Percentiles rank a stretch among this genome's conserved stretches.
Evolutionary conservation across 2,888 invertebrate genomes (phyloP).

Genomic region (Cephus spinipes): DNA sequence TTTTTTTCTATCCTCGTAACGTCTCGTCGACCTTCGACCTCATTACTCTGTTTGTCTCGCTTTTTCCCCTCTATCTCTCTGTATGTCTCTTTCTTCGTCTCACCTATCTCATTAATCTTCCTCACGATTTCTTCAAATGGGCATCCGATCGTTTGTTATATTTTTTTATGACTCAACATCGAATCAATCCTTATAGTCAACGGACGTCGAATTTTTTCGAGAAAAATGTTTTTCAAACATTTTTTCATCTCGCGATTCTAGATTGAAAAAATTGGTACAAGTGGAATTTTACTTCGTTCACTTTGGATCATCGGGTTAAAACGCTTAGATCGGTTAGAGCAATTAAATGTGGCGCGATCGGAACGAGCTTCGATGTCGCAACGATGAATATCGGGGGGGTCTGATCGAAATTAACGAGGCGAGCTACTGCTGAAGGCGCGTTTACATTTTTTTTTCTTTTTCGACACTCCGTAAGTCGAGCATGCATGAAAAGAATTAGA

Average conservation of each 20-base stretch:
- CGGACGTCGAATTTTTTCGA: background rate
- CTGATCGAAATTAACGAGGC: slow-evolving; percentile 35
- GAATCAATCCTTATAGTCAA: no score
- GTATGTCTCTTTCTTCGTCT: background rate
- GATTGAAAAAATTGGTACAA: background rate
- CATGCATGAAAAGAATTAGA: background rate
- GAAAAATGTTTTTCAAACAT: background rate
- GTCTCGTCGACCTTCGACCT: background rate
- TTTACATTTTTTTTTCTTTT: background rate
- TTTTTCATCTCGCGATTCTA: background rate
- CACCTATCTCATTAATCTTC: background rate
- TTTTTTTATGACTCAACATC: no score
- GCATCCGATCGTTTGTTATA: background rate
- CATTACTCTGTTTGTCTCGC: background rate
- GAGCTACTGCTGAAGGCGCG: background rate
- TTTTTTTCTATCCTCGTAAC: background rate
- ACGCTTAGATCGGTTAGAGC: background rate
- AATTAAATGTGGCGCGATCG: background rate
- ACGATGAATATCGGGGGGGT: slow-evolving; percentile 30
- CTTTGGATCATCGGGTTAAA: background rate
- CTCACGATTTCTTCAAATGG: background rate
- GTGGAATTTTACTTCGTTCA: background rate
- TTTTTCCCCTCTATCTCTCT: background rate
- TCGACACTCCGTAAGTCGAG: background rate
- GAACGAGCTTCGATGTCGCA: background rate